These are phyloP conservation scores for Lottia scabra DNA, from an alignment of 2,888 invertebrate genomes.

Conservation along the genomic window DNA sequence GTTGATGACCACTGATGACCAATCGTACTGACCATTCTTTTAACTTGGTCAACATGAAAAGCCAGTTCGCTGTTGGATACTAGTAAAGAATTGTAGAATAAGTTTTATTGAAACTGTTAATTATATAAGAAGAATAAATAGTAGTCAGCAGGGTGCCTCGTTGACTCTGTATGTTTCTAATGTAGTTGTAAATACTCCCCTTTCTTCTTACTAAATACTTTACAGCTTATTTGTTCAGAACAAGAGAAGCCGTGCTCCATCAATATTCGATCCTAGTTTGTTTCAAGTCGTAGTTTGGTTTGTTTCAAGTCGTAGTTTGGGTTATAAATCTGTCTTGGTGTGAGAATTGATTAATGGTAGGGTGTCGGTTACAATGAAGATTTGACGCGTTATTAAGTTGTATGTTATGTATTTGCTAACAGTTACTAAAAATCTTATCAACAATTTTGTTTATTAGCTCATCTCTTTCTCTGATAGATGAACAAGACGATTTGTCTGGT, in stretches of 20 bases:
- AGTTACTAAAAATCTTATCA: not conserved
- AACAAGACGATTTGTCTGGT: too few species aligned
- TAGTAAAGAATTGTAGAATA: not conserved
- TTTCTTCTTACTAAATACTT: conserved; percentile 3
- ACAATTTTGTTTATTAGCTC: too few species aligned
- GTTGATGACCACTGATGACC: conserved; percentile 3
- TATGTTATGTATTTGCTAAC: not conserved
- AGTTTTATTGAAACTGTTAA: not conserved
- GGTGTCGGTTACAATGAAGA: not conserved
- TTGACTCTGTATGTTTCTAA: too few species aligned
- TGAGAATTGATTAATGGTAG: not conserved
- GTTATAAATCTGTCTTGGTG: not conserved
- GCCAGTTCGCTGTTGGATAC: not conserved
- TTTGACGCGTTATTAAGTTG: conserved; percentile 2
- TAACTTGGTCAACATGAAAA: conserved; percentile 2
- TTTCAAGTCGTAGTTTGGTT: not conserved
- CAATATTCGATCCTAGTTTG: too few species aligned
- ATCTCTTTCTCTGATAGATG: too few species aligned
- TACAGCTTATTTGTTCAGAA: not conserved
- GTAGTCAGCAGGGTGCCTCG: not conserved
- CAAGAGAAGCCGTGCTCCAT: too few species aligned
- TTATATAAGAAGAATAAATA: conserved; percentile 3
- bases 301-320: not conserved
- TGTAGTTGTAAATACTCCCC: not conserved
- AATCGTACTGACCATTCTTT: not conserved